Conservation (phyloP, 2,797 vertebrate genomes). For the Tarsius wallacei region DNA sequence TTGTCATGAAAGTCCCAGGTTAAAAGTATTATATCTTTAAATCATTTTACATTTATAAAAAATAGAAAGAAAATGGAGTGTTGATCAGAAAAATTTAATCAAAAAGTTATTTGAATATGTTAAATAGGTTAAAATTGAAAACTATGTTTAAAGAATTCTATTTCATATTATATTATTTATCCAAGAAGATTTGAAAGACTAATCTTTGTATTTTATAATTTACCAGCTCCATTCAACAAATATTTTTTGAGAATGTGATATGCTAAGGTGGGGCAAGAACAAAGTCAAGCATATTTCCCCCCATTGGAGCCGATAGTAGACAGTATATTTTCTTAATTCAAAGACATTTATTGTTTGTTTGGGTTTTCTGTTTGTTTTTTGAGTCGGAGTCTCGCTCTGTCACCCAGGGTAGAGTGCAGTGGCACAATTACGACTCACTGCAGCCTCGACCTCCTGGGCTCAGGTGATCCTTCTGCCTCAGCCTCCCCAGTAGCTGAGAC, state of each 20-base stretch:
- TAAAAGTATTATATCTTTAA: constrained; percentile 60
- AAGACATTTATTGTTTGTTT: not conserved
- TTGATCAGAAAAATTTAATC: constrained; percentile 56
- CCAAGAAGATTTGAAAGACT: not conserved
- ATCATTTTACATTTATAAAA: constrained; percentile 57
- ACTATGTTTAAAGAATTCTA: constrained; percentile 25
- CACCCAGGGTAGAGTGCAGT: no score
- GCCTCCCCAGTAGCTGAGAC: no score
- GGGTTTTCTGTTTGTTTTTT: no score
- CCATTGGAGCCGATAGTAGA: not conserved
- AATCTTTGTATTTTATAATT: constrained; percentile 40
- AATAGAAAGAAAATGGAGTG: constrained; percentile 29
- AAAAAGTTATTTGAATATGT: constrained; percentile 50
- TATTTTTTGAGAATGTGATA: not conserved
- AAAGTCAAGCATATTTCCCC: not conserved
- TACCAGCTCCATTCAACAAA: constrained; percentile 12
- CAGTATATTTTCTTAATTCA: not conserved
- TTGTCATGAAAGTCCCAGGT: constrained; percentile 47
- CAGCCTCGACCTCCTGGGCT: no score
- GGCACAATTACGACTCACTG: no score
- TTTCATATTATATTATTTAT: constrained; percentile 34
- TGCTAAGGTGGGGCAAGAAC: not conserved
- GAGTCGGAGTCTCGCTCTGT: no score
- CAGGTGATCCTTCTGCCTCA: no score
- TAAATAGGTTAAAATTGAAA: constrained; percentile 35